A percentile compares a stretch with the other conserved stretches of the same genome.
phyloP scores from a whole-genome alignment of 2,888 invertebrate species.

The Scaeva pyrastri region DNA sequence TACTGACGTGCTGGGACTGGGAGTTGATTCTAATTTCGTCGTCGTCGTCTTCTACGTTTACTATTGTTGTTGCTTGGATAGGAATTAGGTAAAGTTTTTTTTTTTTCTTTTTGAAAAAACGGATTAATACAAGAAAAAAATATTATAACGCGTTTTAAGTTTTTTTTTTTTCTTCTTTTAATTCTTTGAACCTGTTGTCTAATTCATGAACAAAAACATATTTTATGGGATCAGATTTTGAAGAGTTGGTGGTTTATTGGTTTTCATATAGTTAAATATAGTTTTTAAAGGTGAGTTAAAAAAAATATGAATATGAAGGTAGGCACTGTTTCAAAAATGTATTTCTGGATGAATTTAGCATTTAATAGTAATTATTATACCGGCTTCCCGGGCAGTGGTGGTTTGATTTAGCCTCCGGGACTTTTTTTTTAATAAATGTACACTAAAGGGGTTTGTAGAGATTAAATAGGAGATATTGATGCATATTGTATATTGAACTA shows the following conservation, averaged over 20 bases:
- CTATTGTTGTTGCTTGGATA: conserved; percentile 19
- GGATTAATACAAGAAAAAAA: conserved; percentile 12
- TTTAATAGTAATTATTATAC: too few species aligned
- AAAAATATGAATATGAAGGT: neutral
- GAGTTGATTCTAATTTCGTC: conserved; percentile 22
- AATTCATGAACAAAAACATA: conserved; percentile 27
- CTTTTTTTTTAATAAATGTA: too few species aligned
- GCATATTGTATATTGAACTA: too few species aligned
- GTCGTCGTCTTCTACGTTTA: neutral
- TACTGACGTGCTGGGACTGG: conserved; percentile 49
- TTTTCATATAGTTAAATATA: conserved; percentile 45
- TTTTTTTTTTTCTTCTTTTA: neutral
- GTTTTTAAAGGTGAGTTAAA: conserved; percentile 39
- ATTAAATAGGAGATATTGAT: too few species aligned
- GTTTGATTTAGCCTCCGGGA: too few species aligned
- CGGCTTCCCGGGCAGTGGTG: too few species aligned
- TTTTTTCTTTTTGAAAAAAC: conserved; percentile 26
- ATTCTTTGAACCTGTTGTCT: conserved; percentile 13
- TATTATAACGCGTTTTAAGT: conserved; percentile 27
- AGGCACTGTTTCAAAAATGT: too few species aligned
- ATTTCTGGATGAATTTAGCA: too few species aligned
- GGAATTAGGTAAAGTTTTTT: conserved; percentile 34
- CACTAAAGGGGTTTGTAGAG: too few species aligned
- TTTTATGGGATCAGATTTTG: conserved; percentile 53
- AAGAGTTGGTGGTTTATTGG: conserved; percentile 60